Conservation (phyloP, 2,888 invertebrate genomes). For the Cantharis nigra region DNA sequence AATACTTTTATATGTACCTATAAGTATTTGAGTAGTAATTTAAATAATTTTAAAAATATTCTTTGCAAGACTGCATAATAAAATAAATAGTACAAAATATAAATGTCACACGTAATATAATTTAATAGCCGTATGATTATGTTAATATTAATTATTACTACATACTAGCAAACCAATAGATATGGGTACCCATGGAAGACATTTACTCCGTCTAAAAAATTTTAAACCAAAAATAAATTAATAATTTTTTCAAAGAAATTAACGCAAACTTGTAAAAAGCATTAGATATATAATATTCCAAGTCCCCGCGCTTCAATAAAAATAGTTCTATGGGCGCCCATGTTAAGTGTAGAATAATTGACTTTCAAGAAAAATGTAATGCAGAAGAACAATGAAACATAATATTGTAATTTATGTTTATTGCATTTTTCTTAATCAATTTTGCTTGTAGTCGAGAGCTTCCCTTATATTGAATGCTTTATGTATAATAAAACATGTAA, state of each 20-base stretch:
- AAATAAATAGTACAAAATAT: constrained; percentile 40
- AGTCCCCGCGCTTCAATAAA: neutral
- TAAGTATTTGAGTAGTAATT: neutral
- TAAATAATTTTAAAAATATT: neutral
- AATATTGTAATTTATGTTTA: neutral
- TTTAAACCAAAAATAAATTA: neutral
- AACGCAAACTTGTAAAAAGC: neutral
- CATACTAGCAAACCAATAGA: neutral
- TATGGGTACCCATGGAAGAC: neutral
- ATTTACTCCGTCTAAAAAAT: neutral
- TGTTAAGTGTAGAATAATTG: constrained; percentile 19
- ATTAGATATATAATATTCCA: neutral
- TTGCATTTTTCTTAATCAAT: constrained; percentile 36
- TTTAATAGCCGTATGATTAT: constrained; percentile 26
- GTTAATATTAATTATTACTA: constrained; percentile 9
- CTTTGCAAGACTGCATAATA: constrained; percentile 28
- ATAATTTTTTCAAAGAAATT: neutral
- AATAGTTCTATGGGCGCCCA: neutral
- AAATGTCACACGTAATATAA: constrained; percentile 33
- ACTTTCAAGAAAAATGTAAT: constrained; percentile 3
- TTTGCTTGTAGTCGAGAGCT: constrained; percentile 46
- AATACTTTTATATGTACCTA: neutral
- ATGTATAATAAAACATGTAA: constrained; percentile 28
- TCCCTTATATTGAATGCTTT: constrained; percentile 45
- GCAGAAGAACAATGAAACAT: neutral